Percentiles rank a stretch among this genome's conserved stretches.
Evolutionary conservation across 2,888 invertebrate species (phyloP).

Genomic region (Pristionchus maxplancki): DNA sequence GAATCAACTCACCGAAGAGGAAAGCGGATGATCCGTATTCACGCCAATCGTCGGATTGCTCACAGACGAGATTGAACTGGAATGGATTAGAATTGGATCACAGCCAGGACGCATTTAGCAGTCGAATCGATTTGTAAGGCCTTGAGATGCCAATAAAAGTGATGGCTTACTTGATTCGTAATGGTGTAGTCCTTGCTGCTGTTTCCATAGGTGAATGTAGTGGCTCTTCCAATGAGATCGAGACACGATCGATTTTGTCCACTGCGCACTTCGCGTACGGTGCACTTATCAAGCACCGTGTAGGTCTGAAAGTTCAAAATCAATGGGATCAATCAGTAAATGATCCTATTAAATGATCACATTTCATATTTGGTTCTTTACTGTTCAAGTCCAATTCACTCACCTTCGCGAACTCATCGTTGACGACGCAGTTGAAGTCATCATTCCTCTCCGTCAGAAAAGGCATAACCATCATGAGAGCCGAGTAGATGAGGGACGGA

Average conservation of each 20-base stretch:
- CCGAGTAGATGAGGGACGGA: conserved; percentile 61
- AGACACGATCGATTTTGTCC: conserved; percentile 46
- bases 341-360: too few species aligned
- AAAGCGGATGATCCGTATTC: conserved; percentile 71
- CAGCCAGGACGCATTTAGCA: too few species aligned
- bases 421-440: conserved; percentile 59
- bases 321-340: too few species aligned
- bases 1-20: conserved; percentile 65
- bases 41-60: conserved; percentile 60
- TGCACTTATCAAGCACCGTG: conserved; percentile 54
- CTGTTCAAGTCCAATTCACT: too few species aligned
- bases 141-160: too few species aligned
- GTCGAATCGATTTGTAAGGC: too few species aligned
- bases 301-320: too few species aligned
- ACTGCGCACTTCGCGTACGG: conserved; percentile 25
- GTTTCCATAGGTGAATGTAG: conserved; percentile 33
- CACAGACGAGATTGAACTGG: conserved; percentile 73
- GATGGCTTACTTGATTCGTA: conserved; percentile 35
- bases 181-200: conserved; percentile 39
- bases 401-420: not conserved
- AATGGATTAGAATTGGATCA: too few species aligned
- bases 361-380: too few species aligned
- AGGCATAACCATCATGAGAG: conserved; percentile 71
- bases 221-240: conserved; percentile 28
- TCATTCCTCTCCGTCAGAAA: conserved; percentile 67